Evolutionary conservation across 1,140 invertebrate species (phyloP), one percentile per base, ranked within the genome.

Genomic region (Aphaenogaster floridana): DNA sequence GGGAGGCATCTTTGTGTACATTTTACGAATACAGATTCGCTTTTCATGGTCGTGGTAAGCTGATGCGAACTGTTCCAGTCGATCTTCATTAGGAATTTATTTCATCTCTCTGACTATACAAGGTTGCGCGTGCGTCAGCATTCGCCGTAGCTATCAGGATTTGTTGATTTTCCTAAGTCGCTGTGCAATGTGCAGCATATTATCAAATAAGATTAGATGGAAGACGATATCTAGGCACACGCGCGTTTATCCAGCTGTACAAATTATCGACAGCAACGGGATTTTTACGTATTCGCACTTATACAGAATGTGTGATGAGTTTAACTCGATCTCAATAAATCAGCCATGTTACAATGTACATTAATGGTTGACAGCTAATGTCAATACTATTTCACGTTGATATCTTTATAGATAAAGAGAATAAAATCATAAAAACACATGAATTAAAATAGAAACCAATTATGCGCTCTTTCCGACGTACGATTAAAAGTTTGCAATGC

Each of bases 61-160:
- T 61, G 64, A 57, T 21, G 42, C 45, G 42, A 76, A 76, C 80
- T 59, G 28, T 74, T 84, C 48, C 69, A 71, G 78, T 76, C 69
- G 69, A 74, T 84, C 69, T 84, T 76, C 48, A 48, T 89, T 86
- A 72, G 54, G n/a, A 50, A 89, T 89, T 89, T 87, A 89, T 86
- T 61, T 74, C 78, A 79, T 87, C 63, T 69, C 34, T 36, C 9
- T 36, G 61, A 17, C 69, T 79, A 63, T 15, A 36, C 50, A 59
- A 78, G 79, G 57, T 57, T 48, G 57, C 52, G 52, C 36, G 64
- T 63, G 59, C 50, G 59, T 66, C 48, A 66, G 59, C 80, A 76
- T 76, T 76, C 42, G 17, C 28, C 13, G 28, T 76, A 71, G 39
- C 66, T 84, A 61, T 84, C 80, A 45, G 34, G 3, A 17, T 76